Conservation (phyloP, 2,113 vertebrate genomes). For the Asarcornis scutulata region DNA sequence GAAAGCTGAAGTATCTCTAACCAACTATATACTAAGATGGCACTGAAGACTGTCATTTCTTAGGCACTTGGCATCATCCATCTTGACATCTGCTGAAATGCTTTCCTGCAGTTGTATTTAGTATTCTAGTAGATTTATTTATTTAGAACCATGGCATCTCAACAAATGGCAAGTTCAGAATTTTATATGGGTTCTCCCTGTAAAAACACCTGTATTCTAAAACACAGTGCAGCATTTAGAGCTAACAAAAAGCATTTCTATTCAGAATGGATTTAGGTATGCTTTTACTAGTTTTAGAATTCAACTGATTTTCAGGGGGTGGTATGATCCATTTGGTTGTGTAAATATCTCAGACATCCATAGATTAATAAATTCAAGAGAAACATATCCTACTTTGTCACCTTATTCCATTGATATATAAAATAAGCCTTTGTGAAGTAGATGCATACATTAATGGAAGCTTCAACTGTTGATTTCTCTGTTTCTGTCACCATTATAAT, state of each 20-base stretch:
- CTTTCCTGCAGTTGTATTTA: background rate
- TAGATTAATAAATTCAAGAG: background rate
- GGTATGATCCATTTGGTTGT: background rate
- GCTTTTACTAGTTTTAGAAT: background rate
- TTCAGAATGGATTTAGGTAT: background rate
- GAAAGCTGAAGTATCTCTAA: background rate
- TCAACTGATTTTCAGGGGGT: background rate
- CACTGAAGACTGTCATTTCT: background rate
- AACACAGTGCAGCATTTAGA: background rate
- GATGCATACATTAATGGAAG: conserved; percentile 4
- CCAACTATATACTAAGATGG: background rate
- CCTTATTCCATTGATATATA: background rate
- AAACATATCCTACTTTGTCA: background rate
- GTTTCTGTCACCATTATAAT: conserved; percentile 51
- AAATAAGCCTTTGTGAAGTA: conserved; percentile 44
- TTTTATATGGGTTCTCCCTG: background rate
- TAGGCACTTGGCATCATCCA: background rate
- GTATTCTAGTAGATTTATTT: background rate
- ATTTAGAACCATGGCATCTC: background rate
- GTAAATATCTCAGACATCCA: background rate
- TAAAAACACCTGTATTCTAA: background rate
- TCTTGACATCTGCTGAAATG: background rate
- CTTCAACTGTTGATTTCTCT: conserved; percentile 49
- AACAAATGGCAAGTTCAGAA: background rate
- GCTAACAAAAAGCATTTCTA: background rate